A percentile compares a stretch with the other conserved stretches of the same genome.
phyloP scores from a whole-genome alignment of 2,888 invertebrate species.

The Cynaeus angustus region DNA sequence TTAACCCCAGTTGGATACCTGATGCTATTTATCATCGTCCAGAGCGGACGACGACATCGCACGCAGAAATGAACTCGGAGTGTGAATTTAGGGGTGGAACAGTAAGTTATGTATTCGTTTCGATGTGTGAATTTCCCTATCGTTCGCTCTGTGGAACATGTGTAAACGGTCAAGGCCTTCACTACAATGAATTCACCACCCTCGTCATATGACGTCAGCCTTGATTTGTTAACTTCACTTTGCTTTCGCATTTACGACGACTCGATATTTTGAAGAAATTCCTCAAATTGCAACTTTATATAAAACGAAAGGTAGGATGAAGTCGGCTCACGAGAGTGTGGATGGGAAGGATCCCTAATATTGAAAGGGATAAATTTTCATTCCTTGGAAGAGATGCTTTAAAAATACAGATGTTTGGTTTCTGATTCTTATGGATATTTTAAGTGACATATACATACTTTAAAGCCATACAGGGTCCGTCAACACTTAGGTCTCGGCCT shows the following conservation, averaged over 20 bases:
- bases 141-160: conserved; percentile 32
- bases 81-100: too few species aligned
- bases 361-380: conserved; percentile 36
- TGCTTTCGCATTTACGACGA: conserved; percentile 33
- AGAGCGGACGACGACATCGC: conserved; percentile 25
- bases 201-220: conserved; percentile 36
- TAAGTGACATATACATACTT: too few species aligned
- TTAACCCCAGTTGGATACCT: conserved; percentile 31
- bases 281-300: conserved; percentile 42
- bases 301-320: conserved; percentile 38
- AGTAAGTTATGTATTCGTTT: conserved; percentile 12
- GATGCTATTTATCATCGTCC: conserved; percentile 36
- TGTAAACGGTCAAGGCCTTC: conserved; percentile 41
- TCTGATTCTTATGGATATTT: neutral
- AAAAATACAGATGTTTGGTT: neutral
- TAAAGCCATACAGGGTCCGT: too few species aligned
- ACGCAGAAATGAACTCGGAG: conserved; percentile 22
- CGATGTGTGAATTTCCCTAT: conserved; percentile 38
- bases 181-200: conserved; percentile 41
- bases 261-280: conserved; percentile 37
- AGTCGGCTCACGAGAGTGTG: conserved; percentile 4
- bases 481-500: too few species aligned
- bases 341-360: conserved; percentile 26
- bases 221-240: conserved; percentile 44
- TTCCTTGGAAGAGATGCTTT: too few species aligned